Percentiles rank a stretch among this genome's conserved stretches.
Evolutionary conservation across 1,140 invertebrate genomes (phyloP).

Genomic region (Phortica variegata): DNA sequence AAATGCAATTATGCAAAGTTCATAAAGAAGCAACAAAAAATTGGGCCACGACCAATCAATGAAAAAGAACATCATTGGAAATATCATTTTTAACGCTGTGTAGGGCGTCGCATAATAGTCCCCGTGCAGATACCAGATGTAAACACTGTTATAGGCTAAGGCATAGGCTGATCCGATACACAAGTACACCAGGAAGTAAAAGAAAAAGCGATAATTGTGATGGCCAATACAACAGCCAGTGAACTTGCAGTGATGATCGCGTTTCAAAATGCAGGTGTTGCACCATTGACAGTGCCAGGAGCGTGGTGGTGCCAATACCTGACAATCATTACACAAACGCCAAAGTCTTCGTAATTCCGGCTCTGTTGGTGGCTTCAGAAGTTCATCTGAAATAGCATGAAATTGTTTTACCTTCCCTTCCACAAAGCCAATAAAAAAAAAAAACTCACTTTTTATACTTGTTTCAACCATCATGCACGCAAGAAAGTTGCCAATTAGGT

Average conservation of each 20-base stretch:
- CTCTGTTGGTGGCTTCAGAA: slow-evolving; percentile 33
- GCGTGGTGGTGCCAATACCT: slow-evolving; percentile 78
- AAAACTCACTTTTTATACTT: slow-evolving; percentile 63
- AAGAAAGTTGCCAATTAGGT: slow-evolving; percentile 74
- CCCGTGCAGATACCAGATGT: slow-evolving; percentile 61
- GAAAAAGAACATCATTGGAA: slow-evolving; percentile 66
- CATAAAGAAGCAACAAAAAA: slow-evolving; percentile 66
- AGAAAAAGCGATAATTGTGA: slow-evolving; percentile 85
- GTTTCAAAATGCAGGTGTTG: slow-evolving; percentile 78
- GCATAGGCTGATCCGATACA: slow-evolving; percentile 70
- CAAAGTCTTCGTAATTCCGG: slow-evolving; percentile 57
- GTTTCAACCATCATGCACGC: slow-evolving; percentile 74
- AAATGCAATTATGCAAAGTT: slow-evolving; percentile 68
- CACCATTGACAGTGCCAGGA: slow-evolving; percentile 88
- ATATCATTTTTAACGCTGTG: slow-evolving; percentile 65
- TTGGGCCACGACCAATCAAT: slow-evolving; percentile 53
- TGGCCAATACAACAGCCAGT: slow-evolving; percentile 87
- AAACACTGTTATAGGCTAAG: slow-evolving; percentile 69
- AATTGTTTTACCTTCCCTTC: no score
- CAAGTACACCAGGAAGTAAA: slow-evolving; percentile 79
- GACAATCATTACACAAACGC: slow-evolving; percentile 77
- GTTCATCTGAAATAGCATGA: slow-evolving; percentile 17
- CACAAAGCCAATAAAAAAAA: neutral
- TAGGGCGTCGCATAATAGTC: slow-evolving; percentile 59
- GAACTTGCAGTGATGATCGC: slow-evolving; percentile 95